Percentiles rank a stretch among this genome's conserved stretches.
These are phyloP conservation scores for Notarius quadriscutis DNA, from an alignment of 2,113 vertebrate genomes.

Conservation along the genomic window DNA sequence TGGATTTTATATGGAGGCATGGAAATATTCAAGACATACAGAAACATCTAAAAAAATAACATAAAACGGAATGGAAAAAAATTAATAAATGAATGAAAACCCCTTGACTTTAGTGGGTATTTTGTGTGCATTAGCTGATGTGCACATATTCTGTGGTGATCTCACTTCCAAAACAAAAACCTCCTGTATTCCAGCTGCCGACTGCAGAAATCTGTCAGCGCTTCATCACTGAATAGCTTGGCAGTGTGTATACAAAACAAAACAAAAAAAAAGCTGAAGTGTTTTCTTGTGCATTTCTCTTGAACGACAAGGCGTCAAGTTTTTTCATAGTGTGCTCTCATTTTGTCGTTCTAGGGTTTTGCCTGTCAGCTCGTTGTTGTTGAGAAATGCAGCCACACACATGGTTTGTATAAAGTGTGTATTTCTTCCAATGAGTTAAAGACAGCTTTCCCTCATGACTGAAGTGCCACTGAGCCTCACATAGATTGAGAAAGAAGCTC, in stretches of 20 bases:
- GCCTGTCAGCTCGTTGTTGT: neutral
- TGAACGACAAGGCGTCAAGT: neutral
- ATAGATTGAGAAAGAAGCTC: too few relatives aligned
- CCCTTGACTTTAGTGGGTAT: neutral
- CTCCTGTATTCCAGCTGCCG: neutral
- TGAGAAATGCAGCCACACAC: slow-evolving; percentile 33
- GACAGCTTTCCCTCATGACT: neutral
- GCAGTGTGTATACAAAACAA: neutral
- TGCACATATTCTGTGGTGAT: neutral
- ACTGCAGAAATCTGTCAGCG: neutral
- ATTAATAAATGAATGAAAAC: neutral
- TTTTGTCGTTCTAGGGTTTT: neutral
- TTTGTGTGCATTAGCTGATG: neutral
- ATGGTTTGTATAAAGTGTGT: slow-evolving; percentile 43
- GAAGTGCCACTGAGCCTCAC: neutral
- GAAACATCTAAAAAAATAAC: neutral
- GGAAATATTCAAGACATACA: neutral
- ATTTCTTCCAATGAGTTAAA: slow-evolving; percentile 32
- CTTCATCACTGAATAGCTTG: neutral
- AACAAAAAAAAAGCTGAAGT: neutral
- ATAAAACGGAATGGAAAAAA: neutral
- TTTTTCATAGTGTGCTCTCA: neutral
- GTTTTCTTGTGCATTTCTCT: neutral
- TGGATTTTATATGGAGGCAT: neutral
- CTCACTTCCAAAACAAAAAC: neutral